Evolutionary conservation across 2,113 vertebrate genomes (phyloP), one percentile per base, ranked within the genome.

Genomic region (Dunckerocampus dactyliophorus): DNA sequence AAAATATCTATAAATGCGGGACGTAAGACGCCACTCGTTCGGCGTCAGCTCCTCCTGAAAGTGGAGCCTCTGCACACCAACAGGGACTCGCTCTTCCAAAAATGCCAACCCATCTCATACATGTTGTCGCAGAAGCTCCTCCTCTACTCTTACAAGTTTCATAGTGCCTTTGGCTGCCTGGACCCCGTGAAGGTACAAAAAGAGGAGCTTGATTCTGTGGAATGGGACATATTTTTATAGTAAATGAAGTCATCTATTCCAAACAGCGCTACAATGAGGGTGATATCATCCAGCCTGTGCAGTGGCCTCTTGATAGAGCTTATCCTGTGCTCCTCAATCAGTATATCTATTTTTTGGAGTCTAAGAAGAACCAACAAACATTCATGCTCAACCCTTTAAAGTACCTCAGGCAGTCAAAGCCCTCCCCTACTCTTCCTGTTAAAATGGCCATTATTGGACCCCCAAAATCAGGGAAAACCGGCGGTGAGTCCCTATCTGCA

Each of bases 401-500:
- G 85, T 98, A 94, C 74, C 91, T 98, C 52, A 71, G 72, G 66
- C 95, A 98, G 76, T 84, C 90, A 46, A 93, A 92, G 77, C 93
- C 94, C 55, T 88, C 79, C 12, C 79, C 84, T 4, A 57, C 87
- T 24, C 74, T 94, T 45, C 93, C 95, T 47, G 57, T 98, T 63
- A 94, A 89, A 88, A 82, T 98, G 65, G 91, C 91, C 49, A 69
- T 98, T 3, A 80, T 92, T 51, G 97, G 97, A 63, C 93, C 93
- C 71, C 93, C 95, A 59, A 98, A 96, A 87, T 95, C 95, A 73
- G 97, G 97, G 49, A 98, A 96, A 87, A 97, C 92, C 45, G 93
- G 94, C 85, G 88, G 97, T 98, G 83, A 76, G 82, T 53, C 11
- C 51, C 31, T 14, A 53, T 17, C 60, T 8, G 21, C 3, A 12